Base-by-base conservation (phyloP, 2,113 vertebrate species). In the Motacilla alba region DNA sequence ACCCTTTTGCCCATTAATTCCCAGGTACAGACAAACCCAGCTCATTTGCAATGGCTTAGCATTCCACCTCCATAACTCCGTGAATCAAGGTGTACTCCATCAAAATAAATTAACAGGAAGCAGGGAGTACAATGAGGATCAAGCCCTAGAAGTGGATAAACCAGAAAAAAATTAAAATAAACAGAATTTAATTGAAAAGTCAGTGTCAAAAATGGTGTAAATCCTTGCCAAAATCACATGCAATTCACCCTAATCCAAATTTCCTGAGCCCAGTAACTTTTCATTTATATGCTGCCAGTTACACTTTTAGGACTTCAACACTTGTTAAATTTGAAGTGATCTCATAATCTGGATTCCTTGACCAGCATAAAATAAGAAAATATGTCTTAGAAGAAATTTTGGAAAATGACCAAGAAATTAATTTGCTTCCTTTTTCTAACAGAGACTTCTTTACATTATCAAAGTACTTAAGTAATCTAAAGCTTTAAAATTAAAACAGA, bases 401-500 rank as follows among this genome's bases (percentile, higher is more conserved):
- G 60, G 58, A 85, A 85, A 70, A 82, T 18, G 0, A 82, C 22
- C 56, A 90, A 75, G 43, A 90, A 92, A 92, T 79, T 66, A n/a
- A 92, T 86, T 91, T 53, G 13, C 66, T 85, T 64, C 53, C 50
- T 75, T 91, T 81, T 93, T 89, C 74, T 89, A 78, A 49, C 24
- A 21, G 28, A 95, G 27, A 55, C 33, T 92, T 95, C 35, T 89
- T 89, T 59, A 67, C 15, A 26, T 79, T 89, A 74, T 83, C 76
- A 82, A 93, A 89, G 49, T 41, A 80, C 50, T 93, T 92, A 83
- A 79, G 75, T 77, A 85, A 92, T 85, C 74, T 88, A 94, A 70
- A 91, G 37, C 62, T 93, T 96, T 95, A 86, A 60, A 94, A 79
- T 74, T 92, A 83, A 95, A 96, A 76, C 27, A 95, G 49, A 72